Evolutionary conservation across 1,140 invertebrate species (phyloP).

Genomic region (Penaeus vannamei): DNA sequence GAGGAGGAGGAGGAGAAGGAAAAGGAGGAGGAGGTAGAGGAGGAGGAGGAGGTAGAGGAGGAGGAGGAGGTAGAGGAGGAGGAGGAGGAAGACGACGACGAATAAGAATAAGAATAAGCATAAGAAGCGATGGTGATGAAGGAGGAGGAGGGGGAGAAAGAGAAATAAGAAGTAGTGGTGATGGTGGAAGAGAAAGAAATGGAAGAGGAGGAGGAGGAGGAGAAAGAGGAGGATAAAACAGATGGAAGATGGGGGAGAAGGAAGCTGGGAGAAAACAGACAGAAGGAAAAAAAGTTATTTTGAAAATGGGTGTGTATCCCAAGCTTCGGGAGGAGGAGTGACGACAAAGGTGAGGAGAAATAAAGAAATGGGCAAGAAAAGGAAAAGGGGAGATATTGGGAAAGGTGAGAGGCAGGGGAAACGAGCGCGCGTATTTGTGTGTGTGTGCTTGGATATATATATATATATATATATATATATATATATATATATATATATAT

Average conservation of each 20-base stretch:
- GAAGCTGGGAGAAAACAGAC: background rate
- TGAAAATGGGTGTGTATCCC: too few relatives aligned
- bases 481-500: too few relatives aligned
- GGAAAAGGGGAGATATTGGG: too few relatives aligned
- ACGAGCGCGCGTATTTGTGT: too few relatives aligned
- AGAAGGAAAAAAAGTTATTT: background rate
- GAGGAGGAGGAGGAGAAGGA: background rate
- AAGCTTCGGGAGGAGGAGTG: too few relatives aligned
- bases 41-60: background rate
- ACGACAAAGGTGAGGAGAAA: too few relatives aligned
- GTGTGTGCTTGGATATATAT: too few relatives aligned
- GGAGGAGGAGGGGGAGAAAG: slow-evolving; percentile 1
- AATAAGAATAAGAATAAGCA: too few relatives aligned
- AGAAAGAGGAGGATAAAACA: background rate
- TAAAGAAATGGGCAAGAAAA: too few relatives aligned
- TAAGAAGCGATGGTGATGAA: background rate
- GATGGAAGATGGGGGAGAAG: background rate
- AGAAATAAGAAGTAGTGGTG: background rate
- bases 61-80: background rate
- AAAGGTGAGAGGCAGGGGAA: too few relatives aligned
- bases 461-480: too few relatives aligned
- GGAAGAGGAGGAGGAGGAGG: background rate
- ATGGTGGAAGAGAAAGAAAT: background rate
- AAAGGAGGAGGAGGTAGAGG: background rate
- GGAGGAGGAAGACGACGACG: background rate